These are phyloP conservation scores for Monopis laevigella DNA, from an alignment of 2,888 invertebrate species.

Conservation along the genomic window DNA sequence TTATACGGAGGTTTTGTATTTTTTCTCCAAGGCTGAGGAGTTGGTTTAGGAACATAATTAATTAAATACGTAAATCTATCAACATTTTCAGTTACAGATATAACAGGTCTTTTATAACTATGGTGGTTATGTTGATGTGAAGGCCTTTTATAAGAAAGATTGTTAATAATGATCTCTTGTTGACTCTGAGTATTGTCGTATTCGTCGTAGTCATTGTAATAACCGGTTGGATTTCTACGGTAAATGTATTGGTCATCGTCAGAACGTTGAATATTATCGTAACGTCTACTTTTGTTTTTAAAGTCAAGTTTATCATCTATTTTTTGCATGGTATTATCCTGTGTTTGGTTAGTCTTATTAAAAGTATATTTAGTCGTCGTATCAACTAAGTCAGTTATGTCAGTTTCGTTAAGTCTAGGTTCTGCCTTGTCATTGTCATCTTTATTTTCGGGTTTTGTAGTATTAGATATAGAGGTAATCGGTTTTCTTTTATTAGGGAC, in stretches of 20 bases:
- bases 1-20: constrained; percentile 30
- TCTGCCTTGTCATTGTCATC: constrained; percentile 23
- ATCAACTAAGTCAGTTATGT: constrained; percentile 18
- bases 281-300: constrained; percentile 52
- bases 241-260: constrained; percentile 28
- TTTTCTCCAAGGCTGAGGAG: constrained; percentile 53
- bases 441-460: constrained; percentile 24
- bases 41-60: constrained; percentile 61
- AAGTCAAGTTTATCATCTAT: constrained; percentile 72
- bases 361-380: neutral
- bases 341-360: constrained; percentile 21
- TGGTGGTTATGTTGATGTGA: constrained; percentile 15
- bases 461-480: constrained; percentile 19
- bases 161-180: constrained; percentile 51
- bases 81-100: constrained; percentile 56
- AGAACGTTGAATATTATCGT: constrained; percentile 30
- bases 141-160: constrained; percentile 46
- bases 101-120: constrained; percentile 41
- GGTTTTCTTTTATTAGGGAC: constrained; percentile 27
- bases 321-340: constrained; percentile 31
- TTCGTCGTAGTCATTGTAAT: constrained; percentile 30
- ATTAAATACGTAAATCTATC: constrained; percentile 61
- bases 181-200: constrained; percentile 43
- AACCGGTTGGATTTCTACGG: constrained; percentile 28
- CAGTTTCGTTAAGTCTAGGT: constrained; percentile 26